These are phyloP conservation scores for Chunga burmeisteri DNA, from an alignment of 2,113 vertebrate species.

Conservation along the genomic window DNA sequence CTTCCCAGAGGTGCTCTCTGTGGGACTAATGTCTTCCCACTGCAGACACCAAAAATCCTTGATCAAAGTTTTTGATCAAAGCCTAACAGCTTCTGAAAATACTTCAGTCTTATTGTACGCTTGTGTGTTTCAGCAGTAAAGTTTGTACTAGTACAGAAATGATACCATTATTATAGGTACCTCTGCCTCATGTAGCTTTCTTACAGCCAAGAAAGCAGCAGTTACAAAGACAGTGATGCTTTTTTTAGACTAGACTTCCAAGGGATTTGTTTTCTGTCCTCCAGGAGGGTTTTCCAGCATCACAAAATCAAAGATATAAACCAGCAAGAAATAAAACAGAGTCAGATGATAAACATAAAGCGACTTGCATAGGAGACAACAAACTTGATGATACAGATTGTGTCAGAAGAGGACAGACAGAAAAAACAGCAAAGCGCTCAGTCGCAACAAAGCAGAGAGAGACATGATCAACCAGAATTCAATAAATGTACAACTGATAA, in stretches of 20 bases:
- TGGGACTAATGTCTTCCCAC: background rate
- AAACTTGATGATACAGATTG: background rate
- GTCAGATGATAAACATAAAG: background rate
- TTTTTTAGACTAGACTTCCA: background rate
- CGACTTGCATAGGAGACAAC: background rate
- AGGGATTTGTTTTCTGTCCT: background rate
- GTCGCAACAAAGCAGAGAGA: background rate
- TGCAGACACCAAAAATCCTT: background rate
- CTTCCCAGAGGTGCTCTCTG: background rate
- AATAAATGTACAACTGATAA: background rate
- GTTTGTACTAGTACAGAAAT: background rate
- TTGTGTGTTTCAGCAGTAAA: background rate
- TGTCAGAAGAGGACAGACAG: background rate
- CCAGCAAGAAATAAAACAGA: background rate
- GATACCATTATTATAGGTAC: background rate
- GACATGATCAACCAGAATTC: background rate
- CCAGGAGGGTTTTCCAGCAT: conserved; percentile 47
- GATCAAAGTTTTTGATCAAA: background rate
- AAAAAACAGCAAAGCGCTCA: background rate
- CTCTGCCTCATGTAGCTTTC: background rate
- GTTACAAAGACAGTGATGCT: background rate
- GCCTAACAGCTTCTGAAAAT: background rate
- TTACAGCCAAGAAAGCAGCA: background rate
- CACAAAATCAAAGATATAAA: background rate
- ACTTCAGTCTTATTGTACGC: background rate